Conservation (phyloP, 2,797 vertebrate species). For the Ciconia nigra region DNA sequence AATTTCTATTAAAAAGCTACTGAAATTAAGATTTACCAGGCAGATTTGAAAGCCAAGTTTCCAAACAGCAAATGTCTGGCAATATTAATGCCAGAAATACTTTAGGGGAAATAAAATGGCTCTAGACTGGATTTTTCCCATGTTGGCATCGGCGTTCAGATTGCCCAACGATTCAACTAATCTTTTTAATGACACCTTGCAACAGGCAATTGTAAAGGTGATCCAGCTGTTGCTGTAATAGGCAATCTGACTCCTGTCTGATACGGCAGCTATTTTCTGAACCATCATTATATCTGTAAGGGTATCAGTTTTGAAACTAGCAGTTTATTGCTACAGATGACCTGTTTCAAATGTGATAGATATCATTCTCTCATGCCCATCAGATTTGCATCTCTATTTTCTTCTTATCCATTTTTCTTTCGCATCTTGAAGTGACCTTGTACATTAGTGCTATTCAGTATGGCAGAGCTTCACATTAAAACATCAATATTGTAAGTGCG, state of each 20-base stretch:
- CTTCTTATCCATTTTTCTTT: constrained; percentile 43
- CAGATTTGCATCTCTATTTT: constrained; percentile 59
- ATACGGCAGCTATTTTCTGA: neutral
- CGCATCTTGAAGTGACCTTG: neutral
- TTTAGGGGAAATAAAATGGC: neutral
- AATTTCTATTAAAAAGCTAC: neutral
- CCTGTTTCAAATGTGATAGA: constrained; percentile 51
- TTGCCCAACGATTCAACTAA: constrained; percentile 8
- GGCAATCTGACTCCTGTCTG: constrained; percentile 24
- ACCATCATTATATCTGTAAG: constrained; percentile 27
- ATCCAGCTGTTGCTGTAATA: constrained; percentile 18
- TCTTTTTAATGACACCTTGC: constrained; percentile 58
- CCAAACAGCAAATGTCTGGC: neutral
- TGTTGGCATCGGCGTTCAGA: constrained; percentile 31
- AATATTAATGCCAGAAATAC: neutral
- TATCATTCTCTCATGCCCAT: constrained; percentile 14
- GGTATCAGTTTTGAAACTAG: constrained; percentile 55
- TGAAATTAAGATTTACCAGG: neutral
- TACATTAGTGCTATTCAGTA: neutral
- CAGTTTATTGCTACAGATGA: constrained; percentile 58
- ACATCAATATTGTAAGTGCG: neutral
- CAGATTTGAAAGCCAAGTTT: neutral
- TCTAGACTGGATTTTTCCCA: neutral
- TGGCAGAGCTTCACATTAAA: constrained; percentile 41
- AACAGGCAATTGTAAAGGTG: constrained; percentile 60